A percentile compares a stretch with the other conserved stretches of the same genome.
Conservation (phyloP, 2,888 invertebrate species). For the Machimus atricapillus region DNA sequence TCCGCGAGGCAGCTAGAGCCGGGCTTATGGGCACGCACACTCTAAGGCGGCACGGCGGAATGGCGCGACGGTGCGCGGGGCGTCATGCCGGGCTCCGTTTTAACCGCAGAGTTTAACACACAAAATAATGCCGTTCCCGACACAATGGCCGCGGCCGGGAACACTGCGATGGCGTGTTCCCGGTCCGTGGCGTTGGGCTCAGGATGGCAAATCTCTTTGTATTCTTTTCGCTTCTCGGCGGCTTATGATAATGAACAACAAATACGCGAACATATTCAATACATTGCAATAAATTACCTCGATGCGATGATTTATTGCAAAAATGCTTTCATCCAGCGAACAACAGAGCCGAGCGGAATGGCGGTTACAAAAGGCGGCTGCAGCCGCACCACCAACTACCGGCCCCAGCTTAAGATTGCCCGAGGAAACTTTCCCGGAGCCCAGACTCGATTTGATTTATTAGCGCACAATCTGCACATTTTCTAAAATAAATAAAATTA, state of each 20-base stretch:
- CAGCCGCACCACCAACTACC: background rate
- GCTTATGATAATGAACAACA: slow-evolving; percentile 41
- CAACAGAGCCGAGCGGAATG: background rate
- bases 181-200: background rate
- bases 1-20: slow-evolving; percentile 4
- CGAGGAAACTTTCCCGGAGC: slow-evolving; percentile 19
- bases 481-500: slow-evolving; percentile 47
- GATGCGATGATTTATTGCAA: slow-evolving; percentile 45
- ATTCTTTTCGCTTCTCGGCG: background rate
- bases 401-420: background rate
- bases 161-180: background rate
- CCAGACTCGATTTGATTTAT: slow-evolving; percentile 42
- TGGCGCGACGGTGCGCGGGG: background rate
- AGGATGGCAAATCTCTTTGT: slow-evolving; percentile 13
- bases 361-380: slow-evolving; percentile 9
- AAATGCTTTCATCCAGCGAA: slow-evolving; percentile 29
- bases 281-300: slow-evolving; percentile 45
- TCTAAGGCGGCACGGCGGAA: background rate
- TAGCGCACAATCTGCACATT: slow-evolving; percentile 43
- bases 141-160: background rate
- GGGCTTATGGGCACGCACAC: slow-evolving; percentile 4
- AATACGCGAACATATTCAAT: slow-evolving; percentile 45
- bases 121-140: background rate
- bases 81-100: background rate
- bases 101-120: background rate